A percentile compares a stretch with the other conserved stretches of the same genome.
Evolutionary conservation across 2,888 invertebrate genomes (phyloP).

Genomic region (Monopis laevigella): DNA sequence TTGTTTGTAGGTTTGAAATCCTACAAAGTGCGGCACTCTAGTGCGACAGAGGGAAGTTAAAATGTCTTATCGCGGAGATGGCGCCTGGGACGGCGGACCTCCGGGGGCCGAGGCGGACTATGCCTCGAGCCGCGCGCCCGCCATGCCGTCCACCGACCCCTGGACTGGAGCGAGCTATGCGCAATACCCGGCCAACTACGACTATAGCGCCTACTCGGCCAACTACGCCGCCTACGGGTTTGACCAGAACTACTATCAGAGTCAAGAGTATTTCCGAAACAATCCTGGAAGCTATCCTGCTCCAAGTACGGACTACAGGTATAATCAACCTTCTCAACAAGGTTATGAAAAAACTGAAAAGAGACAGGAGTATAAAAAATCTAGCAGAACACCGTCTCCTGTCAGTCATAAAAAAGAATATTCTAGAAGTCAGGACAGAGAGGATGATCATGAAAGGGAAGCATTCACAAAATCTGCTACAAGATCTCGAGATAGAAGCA

Average conservation of each 20-base stretch:
- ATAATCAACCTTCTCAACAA: no score
- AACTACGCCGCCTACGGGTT: constrained; percentile 1
- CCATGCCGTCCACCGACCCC: constrained; percentile 25
- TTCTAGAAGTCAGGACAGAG: constrained; percentile 26
- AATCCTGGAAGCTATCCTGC: no score
- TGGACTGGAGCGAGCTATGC: constrained; percentile 38
- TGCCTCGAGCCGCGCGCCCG: constrained; percentile 38
- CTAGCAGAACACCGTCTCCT: neutral
- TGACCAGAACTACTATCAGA: constrained; percentile 22
- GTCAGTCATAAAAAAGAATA: constrained; percentile 25
- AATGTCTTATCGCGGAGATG: constrained; percentile 53
- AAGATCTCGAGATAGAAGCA: neutral
- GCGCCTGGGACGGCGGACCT: constrained; percentile 63
- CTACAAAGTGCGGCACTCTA: constrained; percentile 68
- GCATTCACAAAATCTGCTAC: neutral
- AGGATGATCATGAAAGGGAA: neutral
- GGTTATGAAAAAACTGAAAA: no score
- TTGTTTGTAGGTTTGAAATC: constrained; percentile 74
- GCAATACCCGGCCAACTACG: constrained; percentile 45
- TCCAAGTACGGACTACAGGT: no score
- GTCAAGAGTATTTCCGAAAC: no score
- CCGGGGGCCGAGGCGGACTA: constrained; percentile 63
- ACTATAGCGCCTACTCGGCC: constrained; percentile 25
- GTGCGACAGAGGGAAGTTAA: constrained; percentile 59
- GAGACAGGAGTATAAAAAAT: neutral